Evolutionary conservation across 2,113 vertebrate genomes (phyloP), one percentile per base, ranked within the genome.

Genomic region (Zosterops hypoxanthus): DNA sequence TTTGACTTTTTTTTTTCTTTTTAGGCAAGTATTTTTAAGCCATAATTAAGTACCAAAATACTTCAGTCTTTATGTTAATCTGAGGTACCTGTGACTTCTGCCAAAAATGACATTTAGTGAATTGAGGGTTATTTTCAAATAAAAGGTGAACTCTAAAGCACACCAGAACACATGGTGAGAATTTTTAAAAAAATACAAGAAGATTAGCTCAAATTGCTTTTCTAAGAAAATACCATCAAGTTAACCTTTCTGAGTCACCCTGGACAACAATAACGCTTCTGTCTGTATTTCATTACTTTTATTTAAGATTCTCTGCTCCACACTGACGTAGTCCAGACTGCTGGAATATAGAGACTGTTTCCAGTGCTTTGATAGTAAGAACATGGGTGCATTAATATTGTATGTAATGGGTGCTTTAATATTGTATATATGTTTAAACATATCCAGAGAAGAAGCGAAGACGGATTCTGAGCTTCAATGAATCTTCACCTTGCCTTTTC

Each of bases 171-270:
- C 78, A 61, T 52, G 75, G 75, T 1, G 33, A 63, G 90, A 92
- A 63, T 70, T 71, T 0, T 3, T 5, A 47, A 56, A 66, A 66
- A 77, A 91, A 68, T n/a, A 57, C 22, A 33, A 49, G 29, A 64
- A 81, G 57, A 63, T 88, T 57, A 92, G 64, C 52, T 92, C 60
- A 91, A 73, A 68, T 82, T 86, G 47, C 61, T 88, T 94, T 85
- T n/a, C 72, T 80, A 77, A 90, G 68, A 88, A 96, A 83, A 78
- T 73, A 47, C 68, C 68, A 44, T 70, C 42, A 71, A 28, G 65
- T 85, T 91, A 82, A 91, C 84, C 65, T 64, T 73, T 82, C 83
- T 72, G 59, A 91, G 34, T 31, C 86, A 56, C 31, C 72, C 47
- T 56, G 61, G 88, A 49, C 77, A 73, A 65, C 72, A 94, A 21